Evolutionary conservation across 2,113 vertebrate genomes (phyloP), one percentile per base, ranked within the genome.

Genomic region (Numida meleagris): DNA sequence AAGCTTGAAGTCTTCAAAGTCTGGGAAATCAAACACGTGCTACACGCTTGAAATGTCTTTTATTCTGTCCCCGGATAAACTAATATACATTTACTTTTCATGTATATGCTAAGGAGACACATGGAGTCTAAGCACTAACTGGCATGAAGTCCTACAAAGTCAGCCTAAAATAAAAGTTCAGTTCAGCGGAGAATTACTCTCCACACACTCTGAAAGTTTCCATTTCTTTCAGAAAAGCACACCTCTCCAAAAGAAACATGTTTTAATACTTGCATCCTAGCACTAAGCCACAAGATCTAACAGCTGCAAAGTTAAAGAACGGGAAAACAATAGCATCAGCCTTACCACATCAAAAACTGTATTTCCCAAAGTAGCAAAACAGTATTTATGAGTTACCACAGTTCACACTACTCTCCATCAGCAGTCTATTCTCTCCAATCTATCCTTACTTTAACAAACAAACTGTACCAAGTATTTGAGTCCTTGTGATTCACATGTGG

Each of bases 1-100:
- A 96, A 97, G 87, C 81, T 81, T 86, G 34, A 93, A 91, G 63
- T 51, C 16, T 6, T 38, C 59, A 72, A 79, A 86, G 84, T 46
- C 79, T 72, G 79, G 45, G 71, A 95, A 94, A 94, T 86, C 53
- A 86, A 84, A 86, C 72, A 21, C 48, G 45, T 65, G 71, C 63
- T 55, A 89, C 40, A 72, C 31, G 66, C 14, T 55, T 61, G 51
- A 89, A 82, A 70, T 27, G 21, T 71, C 59, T 76, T 74, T 70
- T 45, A n/a, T 59, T 70, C 50, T 36, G 12, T 46, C 7, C 36
- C 67, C 36, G 3, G 33, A 31, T 57, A 66, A 58, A 58, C 27
- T 8, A 42, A 48, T 6, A 21, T 57, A 77, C 25, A 43, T 65
- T 73, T 68, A 48, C 36, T 62, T 50, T 72, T 61, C 53, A 43